Base-by-base conservation (phyloP, 1,140 invertebrate genomes). In the Magallana ariakensis region DNA sequence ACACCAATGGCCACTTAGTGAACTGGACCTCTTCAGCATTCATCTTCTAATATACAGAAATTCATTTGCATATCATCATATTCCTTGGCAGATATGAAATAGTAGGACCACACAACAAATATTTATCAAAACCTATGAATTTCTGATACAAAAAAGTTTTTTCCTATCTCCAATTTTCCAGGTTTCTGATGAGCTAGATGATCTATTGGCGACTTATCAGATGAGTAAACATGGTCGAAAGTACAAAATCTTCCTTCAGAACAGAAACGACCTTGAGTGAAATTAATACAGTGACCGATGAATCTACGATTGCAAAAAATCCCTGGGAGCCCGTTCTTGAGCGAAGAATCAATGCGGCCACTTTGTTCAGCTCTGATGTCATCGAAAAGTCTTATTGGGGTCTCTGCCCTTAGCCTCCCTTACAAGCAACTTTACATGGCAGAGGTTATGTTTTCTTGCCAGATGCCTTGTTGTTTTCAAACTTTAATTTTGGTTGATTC, bases 391-490 rank as follows among this genome's bases (percentile, higher is more conserved):
- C 19, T 26, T 46, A 46, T 46, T 46, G 33, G 33, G 66, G 66
- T 75, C 66, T 10, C 66, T 75, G 22, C 66, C 66, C 66, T 75
- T 75, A 26, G 3, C 58, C 66, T 11, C 10, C 22, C 33, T 10
- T 75, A 75, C 66, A 46, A 75, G 66, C 22, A 75, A 26, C 66
- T 75, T 11, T 26, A 75, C 66, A 75, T 75, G 66, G 66, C 66
- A 75, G 66, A 75, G 33, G 22, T 46, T 11, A 10, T 75, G 66
- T 75, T 75, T 62, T 75, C 66, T 75, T 75, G 66, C 66, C 66
- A 75, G 66, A 75, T 75, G 66, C 66, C 66, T 26, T 75, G 66
- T 75, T 75, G 66, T 75, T 75, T 75, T 75, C 11, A 75, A 75
- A 75, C 66, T 75, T 75, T 75, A 75, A 75, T 75, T 75, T 75